Conservation (phyloP, 2,797 vertebrate species). For the Microctenopoma steveboyesi region DNA sequence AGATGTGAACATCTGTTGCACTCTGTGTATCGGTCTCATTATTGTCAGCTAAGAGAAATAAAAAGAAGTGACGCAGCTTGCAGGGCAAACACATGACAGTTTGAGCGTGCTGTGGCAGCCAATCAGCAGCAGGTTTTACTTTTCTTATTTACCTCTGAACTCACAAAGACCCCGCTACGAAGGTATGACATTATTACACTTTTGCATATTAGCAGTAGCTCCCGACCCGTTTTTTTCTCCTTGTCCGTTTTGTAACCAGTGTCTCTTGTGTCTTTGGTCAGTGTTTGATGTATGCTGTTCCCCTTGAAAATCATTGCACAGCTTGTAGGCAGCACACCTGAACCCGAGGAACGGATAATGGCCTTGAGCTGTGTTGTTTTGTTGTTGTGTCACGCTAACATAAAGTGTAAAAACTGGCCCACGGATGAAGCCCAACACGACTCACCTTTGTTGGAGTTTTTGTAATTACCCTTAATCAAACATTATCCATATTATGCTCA, state of each 20-base stretch:
- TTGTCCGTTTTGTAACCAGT: conserved; percentile 20
- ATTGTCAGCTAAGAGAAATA: too few species aligned
- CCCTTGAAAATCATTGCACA: conserved; percentile 2
- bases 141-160: conserved; percentile 7
- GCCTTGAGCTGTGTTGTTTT: background rate
- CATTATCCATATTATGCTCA: background rate
- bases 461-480: conserved; percentile 4
- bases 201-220: conserved; percentile 33
- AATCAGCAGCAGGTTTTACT: conserved; percentile 3
- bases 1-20: too few species aligned
- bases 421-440: background rate
- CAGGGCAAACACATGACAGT: too few species aligned
- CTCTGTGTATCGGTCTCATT: too few species aligned
- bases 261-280: conserved; percentile 11
- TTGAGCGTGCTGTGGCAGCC: background rate
- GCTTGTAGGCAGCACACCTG: background rate
- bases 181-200: conserved; percentile 43
- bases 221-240: conserved; percentile 20
- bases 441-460: background rate
- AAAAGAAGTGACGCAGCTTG: too few species aligned
- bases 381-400: background rate
- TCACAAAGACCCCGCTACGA: conserved; percentile 30
- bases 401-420: background rate
- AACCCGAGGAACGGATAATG: background rate
- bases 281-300: conserved; percentile 17